These are phyloP conservation scores for Nymphalis c-album DNA, from an alignment of 2,888 invertebrate species.

Conservation along the genomic window DNA sequence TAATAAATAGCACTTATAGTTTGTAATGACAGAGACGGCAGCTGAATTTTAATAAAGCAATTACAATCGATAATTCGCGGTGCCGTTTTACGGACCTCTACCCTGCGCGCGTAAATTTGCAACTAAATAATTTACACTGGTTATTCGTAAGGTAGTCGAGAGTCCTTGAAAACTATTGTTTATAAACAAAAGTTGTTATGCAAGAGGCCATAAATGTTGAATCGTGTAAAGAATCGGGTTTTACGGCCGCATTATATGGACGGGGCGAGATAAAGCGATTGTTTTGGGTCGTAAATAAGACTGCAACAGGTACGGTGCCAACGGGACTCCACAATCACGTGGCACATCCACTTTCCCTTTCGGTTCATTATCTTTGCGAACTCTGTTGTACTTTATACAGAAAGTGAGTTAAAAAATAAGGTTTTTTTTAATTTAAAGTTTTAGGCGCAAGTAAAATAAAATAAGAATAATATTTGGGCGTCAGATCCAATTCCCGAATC, in stretches of 20 bases:
- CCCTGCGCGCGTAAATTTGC: conserved; percentile 54
- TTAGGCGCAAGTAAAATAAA: not conserved
- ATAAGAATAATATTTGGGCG: conserved; percentile 77
- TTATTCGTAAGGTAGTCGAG: conserved; percentile 53
- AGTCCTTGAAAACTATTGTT: conserved; percentile 76
- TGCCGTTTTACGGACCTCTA: conserved; percentile 46
- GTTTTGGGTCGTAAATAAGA: conserved; percentile 81
- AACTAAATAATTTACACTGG: conserved; percentile 55
- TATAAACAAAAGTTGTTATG: conserved; percentile 80
- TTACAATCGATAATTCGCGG: conserved; percentile 31
- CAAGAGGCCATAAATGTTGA: conserved; percentile 68
- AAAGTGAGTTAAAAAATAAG: not conserved
- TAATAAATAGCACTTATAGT: conserved; percentile 49
- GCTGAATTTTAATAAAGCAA: conserved; percentile 58
- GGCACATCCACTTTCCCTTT: conserved; percentile 73
- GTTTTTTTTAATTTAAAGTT: not conserved
- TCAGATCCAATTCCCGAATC: conserved; percentile 52
- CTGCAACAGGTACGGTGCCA: conserved; percentile 79
- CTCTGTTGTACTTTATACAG: conserved; percentile 50
- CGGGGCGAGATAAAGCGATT: conserved; percentile 78
- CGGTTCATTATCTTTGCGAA: conserved; percentile 68
- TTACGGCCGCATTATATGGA: conserved; percentile 77
- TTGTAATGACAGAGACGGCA: conserved; percentile 48
- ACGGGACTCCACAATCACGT: conserved; percentile 75
- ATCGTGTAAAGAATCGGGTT: conserved; percentile 69